Conservation (phyloP, 92 coral and sea anemone species). For the Muricea muricata region DNA sequence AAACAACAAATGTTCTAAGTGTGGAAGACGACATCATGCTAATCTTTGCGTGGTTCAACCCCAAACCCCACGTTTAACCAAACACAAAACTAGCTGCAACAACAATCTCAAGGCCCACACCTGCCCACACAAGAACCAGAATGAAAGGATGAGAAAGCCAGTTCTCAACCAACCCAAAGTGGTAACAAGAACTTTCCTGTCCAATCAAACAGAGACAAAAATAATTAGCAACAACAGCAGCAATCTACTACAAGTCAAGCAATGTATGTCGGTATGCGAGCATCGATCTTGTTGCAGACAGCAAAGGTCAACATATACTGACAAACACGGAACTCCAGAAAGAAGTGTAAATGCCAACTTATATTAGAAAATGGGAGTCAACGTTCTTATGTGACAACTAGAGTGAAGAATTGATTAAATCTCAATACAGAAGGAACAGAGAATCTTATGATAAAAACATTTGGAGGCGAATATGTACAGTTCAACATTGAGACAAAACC, state of each 20-base stretch:
- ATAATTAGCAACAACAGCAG: background rate
- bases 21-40: slow-evolving; percentile 71
- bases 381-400: slow-evolving; percentile 57
- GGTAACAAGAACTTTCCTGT: background rate
- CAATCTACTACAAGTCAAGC: background rate
- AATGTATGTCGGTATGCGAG: slow-evolving; percentile 23
- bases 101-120: background rate
- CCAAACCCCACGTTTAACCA: background rate
- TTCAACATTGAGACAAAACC: slow-evolving; percentile 37
- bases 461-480: slow-evolving; percentile 61
- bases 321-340: slow-evolving; percentile 29
- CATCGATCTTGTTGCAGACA: slow-evolving; percentile 63
- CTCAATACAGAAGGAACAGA: slow-evolving; percentile 57
- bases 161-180: background rate
- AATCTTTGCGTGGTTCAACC: slow-evolving; percentile 57
- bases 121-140: background rate
- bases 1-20: slow-evolving; percentile 65
- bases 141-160: background rate
- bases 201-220: no score
- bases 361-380: slow-evolving; percentile 73
- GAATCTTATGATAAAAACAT: slow-evolving; percentile 64
- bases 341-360: slow-evolving; percentile 50
- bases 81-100: background rate
- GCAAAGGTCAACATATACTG: slow-evolving; percentile 60
- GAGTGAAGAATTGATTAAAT: slow-evolving; percentile 58